Evolutionary conservation across 2,797 vertebrate species (phyloP), one percentile per base, ranked within the genome.

Genomic region (Mycteria americana): DNA sequence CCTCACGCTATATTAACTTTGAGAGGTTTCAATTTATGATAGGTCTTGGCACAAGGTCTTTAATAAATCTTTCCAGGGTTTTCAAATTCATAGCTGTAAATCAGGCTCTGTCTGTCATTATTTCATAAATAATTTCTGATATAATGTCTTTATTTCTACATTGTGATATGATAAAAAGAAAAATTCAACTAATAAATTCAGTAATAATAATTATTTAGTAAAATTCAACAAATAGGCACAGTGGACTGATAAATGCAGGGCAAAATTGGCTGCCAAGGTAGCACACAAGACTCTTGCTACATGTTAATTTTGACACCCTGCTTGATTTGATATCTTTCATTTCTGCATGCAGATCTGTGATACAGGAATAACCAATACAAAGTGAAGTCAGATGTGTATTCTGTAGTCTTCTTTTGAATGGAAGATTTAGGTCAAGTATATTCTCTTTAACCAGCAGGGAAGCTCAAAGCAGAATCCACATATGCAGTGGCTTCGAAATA

Each of bases 391-490:
- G 43, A 39, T 63, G 37, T 68, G 45, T 54, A 6, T 90, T 73
- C 68, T 39, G 45, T 70, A 60, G 86, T 64, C 21, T 24, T 81
- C 45, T 83, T 95, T 89, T 82, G 31, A 89, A 63, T 63, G 67
- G 74, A 86, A 85, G 33, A 79, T 87, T 81, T 92, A 86, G 80
- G 88, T 92, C 74, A 93, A 73, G 56, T 82, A 22, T 41, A 67
- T 87, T 89, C 67, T 89, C 39, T 92, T 89, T 85, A 85, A 80
- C 93, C 43, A 82, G 23, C 63, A 65, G n/a, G 28, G 84, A 87
- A 70, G 23, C 78, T 92, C 62, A 65, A 86, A 92, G 67, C 56
- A 62, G 43, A 79, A 79, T 92, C 74, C 35, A 69, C 9, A 10
- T 33, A 15, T 7, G 5, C 35, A 27, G 23, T 56, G 22, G 74